Evolutionary conservation across 2,888 invertebrate species (phyloP), one percentile per base, ranked within the genome.

Genomic region (Isoperla grammatica): DNA sequence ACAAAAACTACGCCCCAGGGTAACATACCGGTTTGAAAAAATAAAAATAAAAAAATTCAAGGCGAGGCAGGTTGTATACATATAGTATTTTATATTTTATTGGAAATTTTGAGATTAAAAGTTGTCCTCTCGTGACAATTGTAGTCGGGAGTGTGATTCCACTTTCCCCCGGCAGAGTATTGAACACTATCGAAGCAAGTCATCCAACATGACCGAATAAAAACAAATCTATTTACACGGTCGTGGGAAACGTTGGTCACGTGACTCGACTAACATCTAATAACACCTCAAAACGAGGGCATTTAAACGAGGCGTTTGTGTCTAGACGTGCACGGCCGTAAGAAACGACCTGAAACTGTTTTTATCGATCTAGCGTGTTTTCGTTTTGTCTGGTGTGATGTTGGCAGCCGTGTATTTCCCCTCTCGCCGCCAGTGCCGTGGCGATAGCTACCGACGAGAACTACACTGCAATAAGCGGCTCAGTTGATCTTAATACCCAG

Each of bases 101-200:
- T 42, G 42, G 42, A 42, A 42, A 42, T 42, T 42, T 11, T 42
- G 42, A n/a, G 42, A 42, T 42, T 37, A 37, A 37, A 42, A 42
- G 8, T 15, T 42, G 8, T 6, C 42, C 42, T 6, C 5, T 9
- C 42, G 13, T n/a, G 13, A 15, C 42, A 9, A 15, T 42, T 15
- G 42, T 42, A 42, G 42, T 42, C 42, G 8, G 8, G 8, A n/a
- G 42, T n/a, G 42, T 42, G 42, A 42, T 42, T 42, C 37, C 37
- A 5, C 42, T n/a, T 42, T n/a, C 13, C 9, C 42, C 13, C 9
- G 13, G n/a, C 13, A n/a, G 13, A 42, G 42, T 42, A 42, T 42
- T 42, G 42, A 42, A 42, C 42, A 42, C 37, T 37, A 37, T 37
- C 11, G 37, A 37, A 37, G 37, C 37, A 37, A 11, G 37, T 37